Evolutionary conservation across 2,113 vertebrate species (phyloP).

Genomic region (Micronycteris hirsuta): DNA sequence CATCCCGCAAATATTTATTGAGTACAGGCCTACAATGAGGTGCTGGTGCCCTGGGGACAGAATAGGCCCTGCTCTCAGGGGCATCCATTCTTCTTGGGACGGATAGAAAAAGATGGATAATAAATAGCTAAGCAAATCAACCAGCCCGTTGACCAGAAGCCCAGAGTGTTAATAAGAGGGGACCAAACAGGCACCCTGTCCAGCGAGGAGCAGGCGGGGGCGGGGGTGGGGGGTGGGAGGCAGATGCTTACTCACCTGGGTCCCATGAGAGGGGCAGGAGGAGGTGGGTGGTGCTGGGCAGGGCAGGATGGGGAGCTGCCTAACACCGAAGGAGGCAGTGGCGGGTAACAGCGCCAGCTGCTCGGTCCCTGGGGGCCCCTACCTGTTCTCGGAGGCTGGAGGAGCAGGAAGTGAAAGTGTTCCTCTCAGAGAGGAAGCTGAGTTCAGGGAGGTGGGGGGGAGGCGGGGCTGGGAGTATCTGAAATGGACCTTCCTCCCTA

Average conservation of each 20-base stretch:
- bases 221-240: background rate
- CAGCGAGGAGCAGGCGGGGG: background rate
- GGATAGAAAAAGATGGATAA: background rate
- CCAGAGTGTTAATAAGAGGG: background rate
- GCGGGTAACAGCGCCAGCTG: background rate
- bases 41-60: background rate
- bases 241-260: background rate
- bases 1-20: background rate
- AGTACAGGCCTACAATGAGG: background rate
- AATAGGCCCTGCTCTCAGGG: background rate
- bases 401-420: slow-evolving; percentile 68
- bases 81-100: background rate
- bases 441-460: slow-evolving; percentile 7
- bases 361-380: slow-evolving; percentile 59
- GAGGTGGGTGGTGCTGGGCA: background rate
- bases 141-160: background rate
- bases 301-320: background rate
- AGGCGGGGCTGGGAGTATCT: slow-evolving; percentile 59
- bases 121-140: background rate
- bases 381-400: slow-evolving; percentile 58
- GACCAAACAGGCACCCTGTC: background rate
- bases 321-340: background rate
- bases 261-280: background rate
- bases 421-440: slow-evolving; percentile 59
- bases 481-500: slow-evolving; percentile 14